Base-by-base conservation (phyloP, 2,888 invertebrate species). In the Tetanocera ferruginea region DNA sequence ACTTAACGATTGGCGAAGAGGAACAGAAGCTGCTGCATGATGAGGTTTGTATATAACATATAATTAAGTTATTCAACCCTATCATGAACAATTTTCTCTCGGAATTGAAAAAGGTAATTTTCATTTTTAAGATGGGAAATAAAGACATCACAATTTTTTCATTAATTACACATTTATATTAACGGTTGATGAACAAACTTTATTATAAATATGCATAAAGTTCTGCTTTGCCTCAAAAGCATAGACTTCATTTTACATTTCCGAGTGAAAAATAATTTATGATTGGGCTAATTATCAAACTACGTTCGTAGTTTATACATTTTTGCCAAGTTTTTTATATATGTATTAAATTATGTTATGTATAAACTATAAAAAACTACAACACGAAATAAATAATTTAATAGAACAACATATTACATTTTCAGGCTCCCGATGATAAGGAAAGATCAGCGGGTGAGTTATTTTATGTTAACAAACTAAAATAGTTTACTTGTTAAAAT, bases 1-100 rank as follows among this genome's bases (percentile, higher is more conserved):
- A 95, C 88, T 91, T 95, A 83, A 95, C 94, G 78, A 93, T 95
- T 88, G 95, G 94, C 57, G 95, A 95, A 89, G 95, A 95, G 88
- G 95, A 95, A 83, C 93, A 93, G 85, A 92, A 92, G 90, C 91
- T 95, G 79, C 92, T 95, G 78, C 94, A 93, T 88, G 95, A 94
- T 89, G 95, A 95, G 93, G 95, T 95, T 82, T 81, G 73, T 52
- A 52, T 11, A n/a, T 55, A 55, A 55, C 55, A 55, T 55, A 49
- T n/a, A n/a, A n/a, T n/a, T n/a, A n/a, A n/a, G n/a, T n/a, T n/a
- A n/a, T n/a, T n/a, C n/a, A n/a, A n/a, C n/a, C n/a, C n/a, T n/a
- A n/a, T n/a, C n/a, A n/a, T n/a, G n/a, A n/a, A n/a, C n/a, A n/a
- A n/a, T n/a, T n/a, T n/a, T n/a, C n/a, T n/a, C n/a, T n/a, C n/a